Percentiles rank a stretch among this genome's conserved stretches.
Evolutionary conservation across 2,797 vertebrate genomes (phyloP).

Genomic region (Pachyuromys duprasi): DNA sequence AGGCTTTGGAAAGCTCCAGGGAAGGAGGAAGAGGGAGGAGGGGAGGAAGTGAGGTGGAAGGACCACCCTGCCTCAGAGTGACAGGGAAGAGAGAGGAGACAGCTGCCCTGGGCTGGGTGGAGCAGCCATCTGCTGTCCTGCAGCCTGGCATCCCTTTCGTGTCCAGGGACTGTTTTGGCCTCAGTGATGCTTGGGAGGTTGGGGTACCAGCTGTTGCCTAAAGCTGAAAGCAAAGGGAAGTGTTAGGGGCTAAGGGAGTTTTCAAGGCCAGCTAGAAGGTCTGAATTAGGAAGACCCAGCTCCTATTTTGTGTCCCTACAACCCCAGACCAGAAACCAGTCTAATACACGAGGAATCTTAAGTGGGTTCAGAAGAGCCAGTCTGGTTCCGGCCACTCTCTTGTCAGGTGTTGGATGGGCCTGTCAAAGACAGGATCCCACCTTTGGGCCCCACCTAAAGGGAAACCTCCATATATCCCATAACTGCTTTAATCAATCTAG

Average conservation of each 20-base stretch:
- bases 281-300: slow-evolving; percentile 21
- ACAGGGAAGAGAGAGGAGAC: slow-evolving; percentile 39
- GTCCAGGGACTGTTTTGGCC: slow-evolving; percentile 56
- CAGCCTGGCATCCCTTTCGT: slow-evolving; percentile 24
- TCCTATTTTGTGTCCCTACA: background rate
- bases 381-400: background rate
- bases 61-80: slow-evolving; percentile 18
- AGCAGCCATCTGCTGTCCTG: slow-evolving; percentile 60
- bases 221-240: slow-evolving; percentile 48
- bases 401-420: background rate
- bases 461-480: background rate
- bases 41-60: background rate
- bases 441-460: background rate
- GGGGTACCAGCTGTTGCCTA: slow-evolving; percentile 65
- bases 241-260: slow-evolving; percentile 45
- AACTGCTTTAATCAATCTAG: background rate
- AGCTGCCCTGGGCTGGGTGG: slow-evolving; percentile 56
- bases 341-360: background rate
- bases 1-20: slow-evolving; percentile 23
- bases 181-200: slow-evolving; percentile 60
- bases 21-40: background rate
- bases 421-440: background rate
- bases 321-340: background rate
- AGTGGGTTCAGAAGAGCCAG: background rate
- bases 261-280: slow-evolving; percentile 35